These are phyloP conservation scores for Cotesia vestalis DNA, from an alignment of 1,140 invertebrate genomes.

Conservation along the genomic window DNA sequence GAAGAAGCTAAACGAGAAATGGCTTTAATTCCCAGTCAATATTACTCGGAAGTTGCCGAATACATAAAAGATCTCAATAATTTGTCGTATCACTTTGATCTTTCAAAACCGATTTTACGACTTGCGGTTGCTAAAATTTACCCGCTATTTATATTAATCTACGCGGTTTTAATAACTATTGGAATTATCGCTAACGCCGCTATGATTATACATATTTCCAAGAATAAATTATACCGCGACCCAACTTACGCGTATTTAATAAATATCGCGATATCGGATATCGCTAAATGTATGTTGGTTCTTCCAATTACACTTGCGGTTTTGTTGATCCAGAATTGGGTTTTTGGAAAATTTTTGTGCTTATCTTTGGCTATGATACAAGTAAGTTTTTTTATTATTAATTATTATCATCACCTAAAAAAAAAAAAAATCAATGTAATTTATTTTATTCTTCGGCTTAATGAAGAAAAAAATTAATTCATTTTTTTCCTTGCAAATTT, in stretches of 20 bases:
- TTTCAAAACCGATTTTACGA: conserved; percentile 60
- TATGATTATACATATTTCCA: conserved; percentile 71
- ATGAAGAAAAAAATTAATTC: not conserved
- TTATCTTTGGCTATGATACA: conserved; percentile 80
- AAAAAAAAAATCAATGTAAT: not conserved
- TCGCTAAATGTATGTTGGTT: conserved; percentile 74
- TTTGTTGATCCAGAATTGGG: conserved; percentile 77
- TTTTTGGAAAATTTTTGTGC: conserved; percentile 79
- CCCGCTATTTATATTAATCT: conserved; percentile 73
- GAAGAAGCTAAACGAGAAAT: not conserved
- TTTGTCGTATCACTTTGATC: conserved; percentile 54
- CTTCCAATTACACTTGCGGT: conserved; percentile 75
- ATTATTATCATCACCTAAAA: not conserved
- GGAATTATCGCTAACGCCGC: conserved; percentile 70
- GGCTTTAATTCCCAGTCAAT: conserved; percentile 47
- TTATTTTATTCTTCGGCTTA: not conserved
- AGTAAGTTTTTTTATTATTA: conserved; percentile 55
- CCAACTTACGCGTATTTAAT: conserved; percentile 74
- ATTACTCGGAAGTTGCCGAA: conserved; percentile 47
- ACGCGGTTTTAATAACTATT: conserved; percentile 68
- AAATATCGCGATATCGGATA: conserved; percentile 74
- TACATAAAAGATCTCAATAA: conserved; percentile 52
- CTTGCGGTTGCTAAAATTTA: conserved; percentile 68
- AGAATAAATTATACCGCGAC: conserved; percentile 70
- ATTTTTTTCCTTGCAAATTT: too few relatives aligned